Evolutionary conservation across 1,140 invertebrate species (phyloP), one percentile per base, ranked within the genome.

Genomic region (Rhopalosiphum padi): DNA sequence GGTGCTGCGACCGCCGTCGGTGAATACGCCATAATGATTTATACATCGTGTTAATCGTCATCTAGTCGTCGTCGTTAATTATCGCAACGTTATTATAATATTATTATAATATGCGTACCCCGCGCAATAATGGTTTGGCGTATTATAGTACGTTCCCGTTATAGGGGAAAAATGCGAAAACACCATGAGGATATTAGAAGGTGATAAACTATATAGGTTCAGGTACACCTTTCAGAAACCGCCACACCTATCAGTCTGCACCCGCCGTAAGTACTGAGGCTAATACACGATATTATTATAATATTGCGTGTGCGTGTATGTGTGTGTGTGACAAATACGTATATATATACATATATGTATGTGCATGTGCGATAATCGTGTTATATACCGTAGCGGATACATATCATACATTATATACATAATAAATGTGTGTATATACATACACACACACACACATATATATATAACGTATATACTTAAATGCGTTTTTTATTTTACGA

Each of bases 401-500:
- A 22, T 25, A 46, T 41, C 77, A 22, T 22, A 82, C 37, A 37
- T 46, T 43, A 86, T 46, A n/a, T 86, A 23, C 9, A 85, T 22
- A 37, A 85, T 85, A 43, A 85, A 30, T 30, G 15, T 11, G 82
- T 21, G 18, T 18, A 48, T 15, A 48, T 18, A 48, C 2, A 18
- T 11, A 46, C 46, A 46, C 46, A 46, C 46, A 46, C 46, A 46
- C 9, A 46, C 2, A 7, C 8, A 23, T 55, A 7, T 55, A 23
- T 55, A 7, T 30, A 11, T 60, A 1, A n/a, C n/a, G 0, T 77
- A 77, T 30, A 77, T 77, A n/a, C n/a, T 77, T n/a, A 77, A 88
- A 46, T 48, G 11, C 11, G 53, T 88, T 88, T 48, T 88, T 51
- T 88, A 53, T 35, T 53, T 88, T 88, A 88, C 87, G 48, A 88